Evolutionary conservation across 2,113 vertebrate genomes (phyloP), one percentile per base, ranked within the genome.

Genomic region (Nycticebus coucang): DNA sequence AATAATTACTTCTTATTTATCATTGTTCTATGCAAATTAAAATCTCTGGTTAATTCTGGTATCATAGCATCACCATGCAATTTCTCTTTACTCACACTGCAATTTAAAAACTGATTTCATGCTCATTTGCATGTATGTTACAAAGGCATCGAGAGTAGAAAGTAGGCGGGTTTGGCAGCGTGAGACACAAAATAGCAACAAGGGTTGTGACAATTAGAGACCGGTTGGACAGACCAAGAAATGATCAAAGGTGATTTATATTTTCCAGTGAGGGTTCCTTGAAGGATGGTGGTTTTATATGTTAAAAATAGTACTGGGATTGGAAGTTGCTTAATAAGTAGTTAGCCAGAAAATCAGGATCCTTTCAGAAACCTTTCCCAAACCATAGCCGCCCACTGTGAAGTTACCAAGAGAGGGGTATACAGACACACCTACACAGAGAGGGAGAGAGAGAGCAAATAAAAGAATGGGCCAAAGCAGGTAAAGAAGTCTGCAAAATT

Each of bases 31-130:
- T 28, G 14, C 24, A 41, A 26, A 77, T 37, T 71, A 92, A 62
- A 89, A 75, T 41, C 79, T 89, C 64, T 89, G 62, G 14, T 75
- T 95, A 71, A 80, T 93, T 87, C 57, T 83, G 17, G 18, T 75
- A n/a, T 78, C 45, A 68, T 30, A 45, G 45, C n/a, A 86, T 53
- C 33, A 68, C 17, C 30, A 26, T 55, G 12, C 19, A 93, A 83
- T 62, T 41, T 81, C 18, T 10, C 30, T 50, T 33, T 57, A 45
- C 22, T 83, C 33, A 22, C 7, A 69, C n/a, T 81, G 26, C n/a
- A 62, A 14, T 86, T 83, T 64, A 11, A 85, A 90, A 81, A 94
- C 74, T 68, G n/a, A 78, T 82, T 81, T 91, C 11, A 2, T 3
- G 1, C 30, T 41, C 26, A 83, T 95, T 81, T 69, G 30, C 80